Evolutionary conservation across 2,888 invertebrate genomes (phyloP).

Genomic region (Erynnis tages): DNA sequence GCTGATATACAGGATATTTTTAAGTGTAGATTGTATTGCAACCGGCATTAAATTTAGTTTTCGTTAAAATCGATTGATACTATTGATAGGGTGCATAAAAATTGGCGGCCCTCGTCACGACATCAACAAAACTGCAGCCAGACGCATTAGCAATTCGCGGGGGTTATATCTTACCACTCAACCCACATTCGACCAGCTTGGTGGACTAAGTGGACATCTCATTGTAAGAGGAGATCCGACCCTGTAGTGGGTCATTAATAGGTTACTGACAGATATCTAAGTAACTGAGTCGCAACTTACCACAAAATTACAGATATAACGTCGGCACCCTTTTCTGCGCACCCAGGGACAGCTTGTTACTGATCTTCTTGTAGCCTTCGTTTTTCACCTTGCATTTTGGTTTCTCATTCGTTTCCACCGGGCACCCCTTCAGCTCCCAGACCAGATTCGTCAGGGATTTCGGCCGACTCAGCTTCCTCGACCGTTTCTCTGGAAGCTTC

Average conservation of each 20-base stretch:
- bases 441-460: conserved; percentile 93
- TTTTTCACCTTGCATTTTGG: conserved; percentile 76
- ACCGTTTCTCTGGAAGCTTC: conserved; percentile 91
- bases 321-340: conserved; percentile 81
- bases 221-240: no score
- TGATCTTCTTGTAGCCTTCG: conserved; percentile 76
- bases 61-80: no score
- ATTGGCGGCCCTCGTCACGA: no score
- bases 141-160: no score
- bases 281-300: conserved; percentile 45
- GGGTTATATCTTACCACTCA: no score
- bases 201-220: no score
- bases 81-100: no score
- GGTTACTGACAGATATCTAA: background rate
- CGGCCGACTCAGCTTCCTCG: conserved; percentile 90
- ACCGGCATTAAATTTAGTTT: no score
- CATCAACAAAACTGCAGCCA: no score
- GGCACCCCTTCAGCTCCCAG: conserved; percentile 85
- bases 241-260: background rate
- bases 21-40: no score
- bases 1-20: no score
- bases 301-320: conserved; percentile 75
- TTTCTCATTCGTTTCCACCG: conserved; percentile 68
- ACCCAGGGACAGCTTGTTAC: conserved; percentile 75
- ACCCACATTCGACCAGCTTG: no score